phyloP scores from a whole-genome alignment of 2,797 vertebrate genomes.

The Hylomyscus alleni region DNA sequence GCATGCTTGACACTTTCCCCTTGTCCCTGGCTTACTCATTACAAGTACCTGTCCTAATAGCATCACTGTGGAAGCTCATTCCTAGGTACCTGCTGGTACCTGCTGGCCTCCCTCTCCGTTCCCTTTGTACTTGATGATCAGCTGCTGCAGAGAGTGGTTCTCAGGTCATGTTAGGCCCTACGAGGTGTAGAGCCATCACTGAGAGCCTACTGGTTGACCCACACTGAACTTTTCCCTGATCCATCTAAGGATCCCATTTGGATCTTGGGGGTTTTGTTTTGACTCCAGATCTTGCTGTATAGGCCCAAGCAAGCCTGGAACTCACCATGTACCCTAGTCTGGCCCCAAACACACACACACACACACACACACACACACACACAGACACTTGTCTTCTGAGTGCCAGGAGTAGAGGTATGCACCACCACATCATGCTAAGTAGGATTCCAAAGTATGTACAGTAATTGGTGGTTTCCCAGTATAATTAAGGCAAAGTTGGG shows the following conservation, averaged over 20 bases:
- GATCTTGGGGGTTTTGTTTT: neutral
- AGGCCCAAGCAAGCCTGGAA: neutral
- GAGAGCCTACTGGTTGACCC: neutral
- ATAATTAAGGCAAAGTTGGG: neutral
- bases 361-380: neutral
- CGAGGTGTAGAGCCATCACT: neutral
- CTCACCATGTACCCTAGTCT: neutral
- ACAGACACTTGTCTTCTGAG: neutral
- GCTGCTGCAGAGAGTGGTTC: neutral
- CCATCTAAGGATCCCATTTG: neutral
- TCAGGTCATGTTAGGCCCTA: neutral
- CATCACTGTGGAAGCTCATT: conserved; percentile 47
- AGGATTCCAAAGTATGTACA: neutral
- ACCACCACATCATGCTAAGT: neutral
- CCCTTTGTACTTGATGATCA: neutral
- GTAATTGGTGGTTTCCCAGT: conserved; percentile 1
- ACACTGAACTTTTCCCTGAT: neutral
- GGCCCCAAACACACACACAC: neutral
- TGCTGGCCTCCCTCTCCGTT: neutral
- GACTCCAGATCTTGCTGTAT: neutral
- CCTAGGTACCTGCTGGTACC: conserved; percentile 13
- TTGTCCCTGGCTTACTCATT: conserved; percentile 19
- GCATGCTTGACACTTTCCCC: neutral
- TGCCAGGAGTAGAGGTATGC: neutral
- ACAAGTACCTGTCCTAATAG: conserved; percentile 8